Conservation (phyloP, 2,888 invertebrate genomes). For the Diaphora mendica region DNA sequence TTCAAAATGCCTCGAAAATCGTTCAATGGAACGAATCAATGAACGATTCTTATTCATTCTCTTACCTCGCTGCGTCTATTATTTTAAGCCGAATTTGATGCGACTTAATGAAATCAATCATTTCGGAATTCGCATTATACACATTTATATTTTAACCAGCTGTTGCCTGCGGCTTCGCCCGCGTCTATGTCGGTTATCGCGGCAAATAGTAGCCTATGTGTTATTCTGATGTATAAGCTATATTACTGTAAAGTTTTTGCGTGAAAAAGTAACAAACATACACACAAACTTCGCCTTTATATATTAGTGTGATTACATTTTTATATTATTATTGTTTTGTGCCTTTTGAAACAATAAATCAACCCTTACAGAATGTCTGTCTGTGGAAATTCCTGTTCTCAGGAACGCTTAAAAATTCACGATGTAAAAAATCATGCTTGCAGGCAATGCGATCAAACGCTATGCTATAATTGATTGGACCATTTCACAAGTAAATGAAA, state of each 20-base stretch:
- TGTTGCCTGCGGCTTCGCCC: too few relatives aligned
- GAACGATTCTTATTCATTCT: constrained; percentile 38
- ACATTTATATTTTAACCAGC: not conserved
- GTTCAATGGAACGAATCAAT: constrained; percentile 30
- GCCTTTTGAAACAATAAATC: not conserved
- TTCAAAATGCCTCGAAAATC: not conserved
- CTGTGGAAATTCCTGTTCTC: not conserved
- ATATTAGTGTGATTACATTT: too few relatives aligned
- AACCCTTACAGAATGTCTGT: not conserved
- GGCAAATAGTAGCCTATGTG: too few relatives aligned
- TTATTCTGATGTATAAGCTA: too few relatives aligned
- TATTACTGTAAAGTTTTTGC: too few relatives aligned
- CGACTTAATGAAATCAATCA: not conserved
- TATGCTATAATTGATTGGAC: not conserved
- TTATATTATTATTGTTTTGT: not conserved
- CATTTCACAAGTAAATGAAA: not conserved
- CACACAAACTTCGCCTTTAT: too few relatives aligned
- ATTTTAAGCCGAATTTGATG: constrained; percentile 25
- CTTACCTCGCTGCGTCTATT: constrained; percentile 25
- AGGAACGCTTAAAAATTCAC: not conserved
- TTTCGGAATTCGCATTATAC: not conserved
- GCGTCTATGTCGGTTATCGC: too few relatives aligned
- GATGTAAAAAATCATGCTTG: not conserved
- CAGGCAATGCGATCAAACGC: too few relatives aligned
- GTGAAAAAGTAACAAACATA: too few relatives aligned